Evolutionary conservation across 2,113 vertebrate species (phyloP), one percentile per base, ranked within the genome.

Genomic region (Phocoena phocoena): DNA sequence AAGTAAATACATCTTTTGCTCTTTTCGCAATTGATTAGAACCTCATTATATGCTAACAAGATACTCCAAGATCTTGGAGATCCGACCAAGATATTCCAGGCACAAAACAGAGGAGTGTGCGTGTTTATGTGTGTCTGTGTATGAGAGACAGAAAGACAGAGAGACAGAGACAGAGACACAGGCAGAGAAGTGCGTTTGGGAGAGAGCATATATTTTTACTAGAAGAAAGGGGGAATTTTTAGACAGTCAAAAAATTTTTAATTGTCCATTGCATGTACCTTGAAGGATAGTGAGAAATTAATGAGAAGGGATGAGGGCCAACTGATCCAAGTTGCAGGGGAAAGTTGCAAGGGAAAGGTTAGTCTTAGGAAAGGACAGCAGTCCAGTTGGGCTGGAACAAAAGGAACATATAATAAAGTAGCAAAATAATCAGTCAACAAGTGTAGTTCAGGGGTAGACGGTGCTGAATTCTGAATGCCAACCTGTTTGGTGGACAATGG

Each of bases 1-100:
- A 90, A 92, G 50, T 88, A 90, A 88, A 81, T 83, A n/a, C 7
- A 84, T 74, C 10, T 60, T 94, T 95, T 76, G 31, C 55, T 95
- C 36, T 76, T 96, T 96, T 80, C 36, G 55, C 23, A 93, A 65
- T 55, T 95, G 28, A 21, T 76, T 85, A 71, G 60, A 80, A 89
- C 31, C 13, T 44, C 14, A 26, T 76, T 28, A 53, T 41, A n/a
- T 44, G 18, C 63, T 80, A 96, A 73, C 9, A 79, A 58, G 55
- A 58, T 58, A 21, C 20, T 58, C 55, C 55, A 58, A 21, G 20
- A 58, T 58, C 55, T 21, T 58, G 55, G 55, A 21, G 25, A 31
- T 63, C 62, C 71, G 50, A 9, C 9, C 76, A 89, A 86, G 25
- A 55, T 77, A 90, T 6, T 81, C 14, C 15, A 65, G 71, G 65